phyloP scores from a whole-genome alignment of 2,797 vertebrate genomes.

The Decapterus maruadsi region DNA sequence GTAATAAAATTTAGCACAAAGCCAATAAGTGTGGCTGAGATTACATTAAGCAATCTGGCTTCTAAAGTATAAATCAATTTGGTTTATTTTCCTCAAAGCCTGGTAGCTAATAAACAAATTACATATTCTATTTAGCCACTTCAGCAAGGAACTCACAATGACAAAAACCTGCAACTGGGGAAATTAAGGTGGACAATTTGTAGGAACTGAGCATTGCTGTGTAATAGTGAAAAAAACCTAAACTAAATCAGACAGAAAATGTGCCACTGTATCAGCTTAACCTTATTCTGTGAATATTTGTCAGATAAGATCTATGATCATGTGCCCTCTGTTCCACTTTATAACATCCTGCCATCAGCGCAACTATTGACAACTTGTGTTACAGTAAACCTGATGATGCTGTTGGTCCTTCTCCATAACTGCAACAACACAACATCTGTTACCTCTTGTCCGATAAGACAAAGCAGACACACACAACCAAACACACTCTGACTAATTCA shows the following conservation, averaged over 20 bases:
- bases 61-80: conserved; percentile 57
- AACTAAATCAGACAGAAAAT: not conserved
- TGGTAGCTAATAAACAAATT: conserved; percentile 50
- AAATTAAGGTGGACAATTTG: conserved; percentile 9
- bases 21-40: conserved; percentile 45
- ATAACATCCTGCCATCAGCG: conserved; percentile 14
- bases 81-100: conserved; percentile 40
- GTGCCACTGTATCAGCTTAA: not conserved
- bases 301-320: not conserved
- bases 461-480: conserved; percentile 22
- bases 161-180: conserved; percentile 13
- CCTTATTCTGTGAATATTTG: conserved; percentile 25
- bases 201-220: not conserved
- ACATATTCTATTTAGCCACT: conserved; percentile 46
- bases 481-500: conserved; percentile 25
- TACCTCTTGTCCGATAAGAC: conserved; percentile 42
- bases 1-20: conserved; percentile 53
- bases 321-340: conserved; percentile 20
- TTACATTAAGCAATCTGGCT: conserved; percentile 43
- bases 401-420: conserved; percentile 69
- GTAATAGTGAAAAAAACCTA: conserved; percentile 7
- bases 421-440: conserved; percentile 76
- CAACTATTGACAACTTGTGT: conserved; percentile 34
- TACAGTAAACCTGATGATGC: conserved; percentile 63
- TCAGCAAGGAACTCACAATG: conserved; percentile 15